Evolutionary conservation across 1,140 invertebrate genomes (phyloP).

Genomic region (Muscidifurax raptorellus): DNA sequence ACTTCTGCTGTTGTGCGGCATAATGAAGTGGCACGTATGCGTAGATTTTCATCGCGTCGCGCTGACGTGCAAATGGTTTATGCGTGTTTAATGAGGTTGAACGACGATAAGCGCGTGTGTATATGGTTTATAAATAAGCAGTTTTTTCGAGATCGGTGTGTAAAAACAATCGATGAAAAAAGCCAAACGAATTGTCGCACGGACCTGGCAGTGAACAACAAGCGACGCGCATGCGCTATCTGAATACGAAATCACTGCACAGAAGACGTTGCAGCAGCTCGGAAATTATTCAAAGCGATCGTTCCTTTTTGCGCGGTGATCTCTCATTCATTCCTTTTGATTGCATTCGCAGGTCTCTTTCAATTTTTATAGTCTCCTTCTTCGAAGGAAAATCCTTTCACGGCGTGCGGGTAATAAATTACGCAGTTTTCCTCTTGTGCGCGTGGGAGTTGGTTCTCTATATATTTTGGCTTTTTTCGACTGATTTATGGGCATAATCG

Average conservation of each 20-base stretch:
- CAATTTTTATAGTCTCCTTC: not conserved
- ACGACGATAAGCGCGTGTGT: not conserved
- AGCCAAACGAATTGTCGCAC: no score
- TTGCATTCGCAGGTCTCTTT: conserved; percentile 20
- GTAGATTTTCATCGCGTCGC: not conserved
- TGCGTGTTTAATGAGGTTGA: not conserved
- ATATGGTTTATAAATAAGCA: no score
- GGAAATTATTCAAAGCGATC: not conserved
- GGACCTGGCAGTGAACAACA: no score
- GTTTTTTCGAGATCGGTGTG: no score
- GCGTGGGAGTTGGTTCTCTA: not conserved
- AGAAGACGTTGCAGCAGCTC: not conserved
- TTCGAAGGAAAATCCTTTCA: not conserved
- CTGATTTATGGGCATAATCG: not conserved
- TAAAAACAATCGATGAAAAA: no score
- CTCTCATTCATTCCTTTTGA: not conserved
- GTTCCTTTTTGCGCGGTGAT: not conserved
- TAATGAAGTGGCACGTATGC: not conserved
- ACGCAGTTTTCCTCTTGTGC: not conserved
- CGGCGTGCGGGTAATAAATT: conserved; percentile 25
- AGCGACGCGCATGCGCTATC: no score
- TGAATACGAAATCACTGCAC: no score
- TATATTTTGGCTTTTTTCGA: not conserved
- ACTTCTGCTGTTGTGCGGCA: not conserved
- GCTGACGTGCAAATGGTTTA: not conserved